Conservation (phyloP, 2,888 invertebrate species). For the Ceriagrion tenellum region DNA sequence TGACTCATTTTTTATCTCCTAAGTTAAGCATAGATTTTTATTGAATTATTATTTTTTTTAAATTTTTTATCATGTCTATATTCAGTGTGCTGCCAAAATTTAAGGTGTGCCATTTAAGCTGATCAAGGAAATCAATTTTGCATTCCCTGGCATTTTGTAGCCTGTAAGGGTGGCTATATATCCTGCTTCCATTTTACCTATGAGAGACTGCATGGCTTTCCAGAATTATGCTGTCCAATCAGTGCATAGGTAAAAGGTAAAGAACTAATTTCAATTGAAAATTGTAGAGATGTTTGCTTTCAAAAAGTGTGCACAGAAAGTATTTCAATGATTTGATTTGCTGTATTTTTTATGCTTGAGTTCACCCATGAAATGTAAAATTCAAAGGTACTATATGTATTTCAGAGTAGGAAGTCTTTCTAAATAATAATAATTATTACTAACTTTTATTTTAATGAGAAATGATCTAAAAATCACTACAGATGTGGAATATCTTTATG, state of each 20-base stretch:
- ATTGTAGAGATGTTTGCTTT: background rate
- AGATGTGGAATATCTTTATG: too few species aligned
- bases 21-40: background rate
- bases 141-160: background rate
- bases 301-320: too few species aligned
- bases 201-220: background rate
- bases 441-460: too few species aligned
- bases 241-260: background rate
- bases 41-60: background rate
- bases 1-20: background rate
- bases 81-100: constrained; percentile 2
- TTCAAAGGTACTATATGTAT: too few species aligned
- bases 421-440: too few species aligned
- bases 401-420: too few species aligned
- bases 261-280: background rate
- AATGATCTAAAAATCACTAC: too few species aligned
- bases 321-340: too few species aligned
- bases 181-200: background rate
- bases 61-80: background rate
- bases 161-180: background rate
- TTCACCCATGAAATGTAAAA: too few species aligned
- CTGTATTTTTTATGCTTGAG: too few species aligned
- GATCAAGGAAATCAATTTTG: background rate
- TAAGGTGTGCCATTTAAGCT: background rate
- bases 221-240: background rate